Evolutionary conservation across 2,113 vertebrate species (phyloP), one percentile per base, ranked within the genome.

Genomic region (Carlito syrichta): DNA sequence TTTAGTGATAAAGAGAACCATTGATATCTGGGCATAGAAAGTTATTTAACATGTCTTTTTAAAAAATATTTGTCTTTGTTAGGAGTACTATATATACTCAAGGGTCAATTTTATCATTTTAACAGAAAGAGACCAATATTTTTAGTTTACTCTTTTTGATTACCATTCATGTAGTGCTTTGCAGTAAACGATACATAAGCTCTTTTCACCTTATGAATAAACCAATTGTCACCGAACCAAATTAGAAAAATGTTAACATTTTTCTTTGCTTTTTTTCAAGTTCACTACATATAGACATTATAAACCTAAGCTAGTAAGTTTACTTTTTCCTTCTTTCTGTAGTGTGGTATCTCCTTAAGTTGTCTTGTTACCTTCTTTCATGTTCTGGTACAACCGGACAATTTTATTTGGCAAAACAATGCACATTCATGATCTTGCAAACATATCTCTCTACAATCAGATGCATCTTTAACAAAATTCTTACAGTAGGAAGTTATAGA

Each of bases 361-460:
- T 95, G 38, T 45, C 66, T 69, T 79, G 54, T 83, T 13, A 62
- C 20, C 13, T 87, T 91, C 68, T 95, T 48, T 69, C 63, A 58
- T 92, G 58, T 71, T 50, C 62, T 90, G 38, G 45, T 9, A 82
- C 25, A 93, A 84, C 8, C n/a, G 89, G 32, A 78, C 32, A 56
- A 40, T 48, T 94, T 95, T 90, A 90, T 77, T 84, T 58, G 81
- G 38, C 11, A 73, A 92, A 92, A 81, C 52, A 91, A 63, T 73
- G 43, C n/a, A 25, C 9, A 89, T 6, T 74, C 16, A 62, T 86
- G 20, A 68, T 85, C 52, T 95, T 85, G 22, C 38, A 32, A 69
- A 68, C 14, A 27, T 58, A 48, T 69, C 11, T 71, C 27, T n/a
- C 25, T 92, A 82, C 4, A 78, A 27, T 91, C 25, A 93, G 50